Conservation (phyloP, 1,140 invertebrate genomes). For the Spodoptera frugiperda region DNA sequence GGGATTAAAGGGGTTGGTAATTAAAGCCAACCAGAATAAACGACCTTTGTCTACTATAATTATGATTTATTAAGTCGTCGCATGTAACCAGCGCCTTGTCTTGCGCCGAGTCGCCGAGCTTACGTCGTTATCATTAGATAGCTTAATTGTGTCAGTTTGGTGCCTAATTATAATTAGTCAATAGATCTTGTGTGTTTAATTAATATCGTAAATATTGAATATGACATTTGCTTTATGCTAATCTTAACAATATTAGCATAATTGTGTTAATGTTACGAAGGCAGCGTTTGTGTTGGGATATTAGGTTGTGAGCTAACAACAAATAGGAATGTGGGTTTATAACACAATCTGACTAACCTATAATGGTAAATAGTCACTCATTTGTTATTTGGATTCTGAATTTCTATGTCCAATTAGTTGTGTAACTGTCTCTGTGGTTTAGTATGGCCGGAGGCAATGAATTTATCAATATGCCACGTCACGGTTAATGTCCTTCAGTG, state of each 20-base stretch:
- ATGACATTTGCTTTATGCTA: not conserved
- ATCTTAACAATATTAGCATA: slow-evolving; percentile 5
- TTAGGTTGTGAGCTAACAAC: too few relatives aligned
- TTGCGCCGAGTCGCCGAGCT: slow-evolving; percentile 41
- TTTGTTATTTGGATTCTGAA: too few relatives aligned
- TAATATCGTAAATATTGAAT: slow-evolving; percentile 21
- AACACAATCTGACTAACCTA: too few relatives aligned
- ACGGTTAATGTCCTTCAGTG: too few relatives aligned
- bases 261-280: too few relatives aligned
- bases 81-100: slow-evolving; percentile 47
- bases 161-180: slow-evolving; percentile 19
- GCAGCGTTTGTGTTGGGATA: too few relatives aligned
- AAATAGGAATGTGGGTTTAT: too few relatives aligned
- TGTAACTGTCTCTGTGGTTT: too few relatives aligned
- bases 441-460: too few relatives aligned
- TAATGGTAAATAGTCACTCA: too few relatives aligned
- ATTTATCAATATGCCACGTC: too few relatives aligned
- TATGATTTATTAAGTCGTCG: slow-evolving; percentile 76
- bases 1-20: slow-evolving; percentile 75
- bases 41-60: slow-evolving; percentile 75
- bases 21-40: slow-evolving; percentile 76
- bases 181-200: slow-evolving; percentile 11
- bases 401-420: too few relatives aligned
- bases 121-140: slow-evolving; percentile 42
- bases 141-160: slow-evolving; percentile 2